Conservation (phyloP, 2,113 vertebrate species). For the Rhynchomys soricoides region DNA sequence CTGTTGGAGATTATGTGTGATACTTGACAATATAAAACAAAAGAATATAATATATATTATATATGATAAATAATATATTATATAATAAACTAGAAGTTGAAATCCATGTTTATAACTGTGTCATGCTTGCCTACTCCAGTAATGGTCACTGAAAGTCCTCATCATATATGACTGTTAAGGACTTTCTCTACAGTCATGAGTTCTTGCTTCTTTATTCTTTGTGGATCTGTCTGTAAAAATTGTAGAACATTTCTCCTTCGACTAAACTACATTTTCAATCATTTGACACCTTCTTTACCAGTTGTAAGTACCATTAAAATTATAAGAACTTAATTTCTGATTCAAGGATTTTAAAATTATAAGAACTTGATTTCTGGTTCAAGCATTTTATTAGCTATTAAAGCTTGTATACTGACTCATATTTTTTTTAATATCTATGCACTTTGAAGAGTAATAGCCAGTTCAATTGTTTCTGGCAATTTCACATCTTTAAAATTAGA, state of each 20-base stretch:
- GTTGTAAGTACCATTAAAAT: neutral
- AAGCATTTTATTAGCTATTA: neutral
- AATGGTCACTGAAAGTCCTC: no score
- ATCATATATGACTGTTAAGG: no score
- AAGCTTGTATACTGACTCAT: neutral
- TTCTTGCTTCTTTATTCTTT: neutral
- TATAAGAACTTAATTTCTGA: neutral
- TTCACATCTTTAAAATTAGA: neutral
- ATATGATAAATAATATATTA: no score
- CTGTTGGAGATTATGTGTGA: neutral
- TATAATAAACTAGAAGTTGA: neutral
- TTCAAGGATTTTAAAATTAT: neutral
- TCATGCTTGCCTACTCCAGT: neutral
- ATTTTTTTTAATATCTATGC: neutral
- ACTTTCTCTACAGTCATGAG: neutral
- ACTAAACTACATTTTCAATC: neutral
- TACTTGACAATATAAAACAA: neutral
- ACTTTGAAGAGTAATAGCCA: neutral
- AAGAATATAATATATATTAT: neutral
- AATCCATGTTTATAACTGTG: neutral
- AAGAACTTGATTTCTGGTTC: neutral
- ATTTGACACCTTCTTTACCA: neutral
- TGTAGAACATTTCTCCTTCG: neutral
- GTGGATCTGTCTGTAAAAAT: neutral
- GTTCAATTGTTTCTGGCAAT: neutral